A percentile compares a stretch with the other conserved stretches of the same genome.
Conservation (phyloP, 1,140 invertebrate species). For the Heliconius melpomene region DNA sequence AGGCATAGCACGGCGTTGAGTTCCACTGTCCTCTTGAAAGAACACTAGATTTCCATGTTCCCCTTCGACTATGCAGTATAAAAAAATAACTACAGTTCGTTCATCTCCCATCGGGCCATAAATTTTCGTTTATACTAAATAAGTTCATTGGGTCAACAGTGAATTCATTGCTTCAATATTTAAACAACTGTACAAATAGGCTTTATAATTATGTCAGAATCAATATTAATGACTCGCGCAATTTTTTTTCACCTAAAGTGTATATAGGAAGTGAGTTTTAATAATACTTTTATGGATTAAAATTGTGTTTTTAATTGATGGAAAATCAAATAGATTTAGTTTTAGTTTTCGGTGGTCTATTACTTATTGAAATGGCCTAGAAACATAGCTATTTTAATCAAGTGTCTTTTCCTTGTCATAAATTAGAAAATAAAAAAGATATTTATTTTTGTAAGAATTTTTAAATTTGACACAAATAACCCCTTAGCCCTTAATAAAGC, state of each 20-base stretch:
- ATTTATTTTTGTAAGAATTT: no score
- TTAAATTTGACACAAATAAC: no score
- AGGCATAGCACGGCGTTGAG: no score
- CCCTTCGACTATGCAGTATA: no score
- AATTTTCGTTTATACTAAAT: not conserved
- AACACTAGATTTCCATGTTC: no score
- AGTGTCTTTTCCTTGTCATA: no score
- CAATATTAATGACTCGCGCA: slow-evolving; percentile 7
- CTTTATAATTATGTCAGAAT: slow-evolving; percentile 19
- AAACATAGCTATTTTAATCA: no score
- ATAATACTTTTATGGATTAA: not conserved
- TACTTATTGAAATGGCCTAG: no score
- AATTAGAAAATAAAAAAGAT: no score
- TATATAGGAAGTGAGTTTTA: not conserved
- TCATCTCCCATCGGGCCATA: not conserved
- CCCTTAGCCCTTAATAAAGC: no score
- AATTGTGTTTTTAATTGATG: not conserved
- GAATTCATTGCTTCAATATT: not conserved
- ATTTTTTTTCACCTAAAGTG: not conserved
- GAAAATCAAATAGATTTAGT: not conserved
- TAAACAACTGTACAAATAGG: slow-evolving; percentile 7
- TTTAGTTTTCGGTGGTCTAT: not conserved
- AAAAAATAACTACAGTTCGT: not conserved
- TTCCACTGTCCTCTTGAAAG: no score
- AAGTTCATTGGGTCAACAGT: slow-evolving; percentile 1